phyloP scores from a whole-genome alignment of 2,888 invertebrate genomes.

The Acrobeloides nanus region DNA sequence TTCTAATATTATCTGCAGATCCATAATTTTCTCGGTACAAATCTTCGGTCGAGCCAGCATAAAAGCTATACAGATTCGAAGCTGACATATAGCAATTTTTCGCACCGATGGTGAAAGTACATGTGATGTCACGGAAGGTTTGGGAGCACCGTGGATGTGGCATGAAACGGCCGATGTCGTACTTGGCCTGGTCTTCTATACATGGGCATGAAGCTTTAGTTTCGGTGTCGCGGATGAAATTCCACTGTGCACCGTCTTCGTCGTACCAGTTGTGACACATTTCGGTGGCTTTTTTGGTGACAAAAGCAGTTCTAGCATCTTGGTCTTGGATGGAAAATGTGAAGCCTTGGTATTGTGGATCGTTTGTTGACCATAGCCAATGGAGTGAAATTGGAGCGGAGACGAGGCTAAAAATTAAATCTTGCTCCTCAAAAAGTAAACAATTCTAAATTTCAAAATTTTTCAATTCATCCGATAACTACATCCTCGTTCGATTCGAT shows the following conservation, averaged over 20 bases:
- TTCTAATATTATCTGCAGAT: too few species aligned
- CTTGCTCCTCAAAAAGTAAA: too few species aligned
- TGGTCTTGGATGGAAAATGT: conserved; percentile 30
- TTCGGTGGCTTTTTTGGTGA: conserved; percentile 42
- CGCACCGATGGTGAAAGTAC: conserved; percentile 79
- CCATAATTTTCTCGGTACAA: too few species aligned
- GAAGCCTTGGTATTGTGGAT: conserved; percentile 31
- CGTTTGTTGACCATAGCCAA: conserved; percentile 49
- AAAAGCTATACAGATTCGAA: conserved; percentile 47
- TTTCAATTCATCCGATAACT: too few species aligned
- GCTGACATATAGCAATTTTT: conserved; percentile 67
- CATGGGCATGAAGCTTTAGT: conserved; percentile 66
- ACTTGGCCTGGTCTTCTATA: conserved; percentile 76
- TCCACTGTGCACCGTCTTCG: conserved; percentile 50
- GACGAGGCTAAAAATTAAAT: conserved; percentile 42
- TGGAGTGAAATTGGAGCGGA: conserved; percentile 53
- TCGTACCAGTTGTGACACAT: conserved; percentile 53
- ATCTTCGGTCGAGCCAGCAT: conserved; percentile 35
- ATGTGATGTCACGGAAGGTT: conserved; percentile 57
- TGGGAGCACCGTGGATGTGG: conserved; percentile 59
- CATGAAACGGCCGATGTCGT: conserved; percentile 83
- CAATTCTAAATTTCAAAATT: too few species aligned
- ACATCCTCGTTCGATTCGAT: too few species aligned
- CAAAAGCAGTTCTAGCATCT: conserved; percentile 31
- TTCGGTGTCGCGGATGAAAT: conserved; percentile 51